These are phyloP conservation scores for Drosophila sturtevanti DNA, from an alignment of 1,140 invertebrate species.

Conservation along the genomic window DNA sequence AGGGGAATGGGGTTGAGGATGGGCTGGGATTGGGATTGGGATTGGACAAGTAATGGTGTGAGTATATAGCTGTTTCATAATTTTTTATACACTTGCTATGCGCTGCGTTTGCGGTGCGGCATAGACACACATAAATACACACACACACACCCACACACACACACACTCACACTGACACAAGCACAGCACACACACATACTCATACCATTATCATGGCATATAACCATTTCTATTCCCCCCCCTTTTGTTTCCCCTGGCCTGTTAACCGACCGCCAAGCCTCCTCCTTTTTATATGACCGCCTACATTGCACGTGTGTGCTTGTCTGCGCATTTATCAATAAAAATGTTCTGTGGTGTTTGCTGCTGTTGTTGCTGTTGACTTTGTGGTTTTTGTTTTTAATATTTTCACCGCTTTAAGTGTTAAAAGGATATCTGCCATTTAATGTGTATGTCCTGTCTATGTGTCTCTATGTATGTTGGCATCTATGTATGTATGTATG, in stretches of 20 bases:
- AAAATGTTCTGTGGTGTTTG: conserved; percentile 56
- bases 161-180: conserved; percentile 1
- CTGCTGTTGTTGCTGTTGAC: conserved; percentile 56
- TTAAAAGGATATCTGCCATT: conserved; percentile 80
- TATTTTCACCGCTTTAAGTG: conserved; percentile 80
- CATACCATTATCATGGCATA: conserved; percentile 28
- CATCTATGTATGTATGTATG: no score
- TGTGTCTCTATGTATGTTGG: conserved; percentile 28
- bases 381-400: conserved; percentile 81
- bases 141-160: conserved; percentile 31
- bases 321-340: conserved; percentile 76
- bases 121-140: conserved; percentile 59
- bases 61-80: conserved; percentile 68
- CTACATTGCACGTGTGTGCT: conserved; percentile 19
- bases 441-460: conserved; percentile 57
- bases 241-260: neutral
- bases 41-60: conserved; percentile 49
- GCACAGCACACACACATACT: conserved; percentile 1
- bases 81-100: conserved; percentile 77
- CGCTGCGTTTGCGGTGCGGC: conserved; percentile 69
- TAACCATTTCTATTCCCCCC: neutral
- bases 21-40: conserved; percentile 15
- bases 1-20: neutral
- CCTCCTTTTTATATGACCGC: neutral
- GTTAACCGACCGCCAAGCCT: conserved; percentile 5